Conservation (phyloP, 2,797 vertebrate species). For the Columba guinea region DNA sequence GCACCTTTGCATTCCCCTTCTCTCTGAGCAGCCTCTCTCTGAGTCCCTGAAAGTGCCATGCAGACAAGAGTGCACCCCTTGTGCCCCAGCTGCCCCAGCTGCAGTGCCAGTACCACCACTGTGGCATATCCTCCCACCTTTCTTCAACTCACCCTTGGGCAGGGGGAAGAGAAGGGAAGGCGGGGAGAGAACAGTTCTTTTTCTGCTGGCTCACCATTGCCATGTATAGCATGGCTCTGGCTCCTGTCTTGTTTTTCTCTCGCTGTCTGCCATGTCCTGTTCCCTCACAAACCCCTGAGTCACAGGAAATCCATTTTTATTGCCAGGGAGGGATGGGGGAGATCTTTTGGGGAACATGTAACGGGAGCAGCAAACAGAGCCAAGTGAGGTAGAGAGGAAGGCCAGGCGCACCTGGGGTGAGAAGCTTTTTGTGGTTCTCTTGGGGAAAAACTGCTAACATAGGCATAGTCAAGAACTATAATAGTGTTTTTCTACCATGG, state of each 20-base stretch:
- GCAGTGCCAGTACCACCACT: neutral
- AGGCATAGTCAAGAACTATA: neutral
- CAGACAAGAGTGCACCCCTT: neutral
- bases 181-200: neutral
- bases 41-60: neutral
- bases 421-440: neutral
- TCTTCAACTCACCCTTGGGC: rapidly evolving
- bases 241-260: neutral
- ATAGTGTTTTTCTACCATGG: neutral
- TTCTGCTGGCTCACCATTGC: neutral
- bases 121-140: neutral
- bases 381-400: neutral
- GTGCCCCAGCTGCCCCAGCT: neutral
- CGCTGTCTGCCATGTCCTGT: neutral
- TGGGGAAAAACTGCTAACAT: rapidly evolving
- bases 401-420: neutral
- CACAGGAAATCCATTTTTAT: neutral
- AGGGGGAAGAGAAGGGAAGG: neutral
- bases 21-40: neutral
- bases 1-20: neutral
- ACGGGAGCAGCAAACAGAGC: neutral
- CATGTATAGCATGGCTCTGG: rapidly evolving
- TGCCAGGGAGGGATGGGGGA: rapidly evolving
- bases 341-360: neutral
- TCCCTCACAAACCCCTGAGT: neutral